Evolutionary conservation across 2,888 invertebrate species (phyloP), one percentile per base, ranked within the genome.

Genomic region (Euphydryas editha): DNA sequence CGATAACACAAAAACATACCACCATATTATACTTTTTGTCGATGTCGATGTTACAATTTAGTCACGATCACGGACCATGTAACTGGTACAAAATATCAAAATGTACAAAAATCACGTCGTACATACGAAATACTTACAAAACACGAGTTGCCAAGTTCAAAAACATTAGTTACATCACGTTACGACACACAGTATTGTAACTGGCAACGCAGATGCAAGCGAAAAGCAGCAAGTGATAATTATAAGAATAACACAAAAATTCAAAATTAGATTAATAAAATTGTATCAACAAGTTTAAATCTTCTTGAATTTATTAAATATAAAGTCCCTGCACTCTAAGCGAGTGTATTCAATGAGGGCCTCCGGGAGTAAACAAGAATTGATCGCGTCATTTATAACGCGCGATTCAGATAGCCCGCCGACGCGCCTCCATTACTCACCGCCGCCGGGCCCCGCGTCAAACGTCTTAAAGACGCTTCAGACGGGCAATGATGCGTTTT

Each of bases 381-480:
- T 86, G 89, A 88, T 90, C 82, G 84, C 85, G 81, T 85, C 88
- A 86, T 89, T 89, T 87, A 89, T 87, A 86, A 86, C 82, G 79
- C 76, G 82, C 84, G 87, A 86, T 88, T 85, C 83, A 85, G 86
- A 87, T 87, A 83, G 84, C 80, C 78, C 76, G 75, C 74, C 75
- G 75, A 74, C 75, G 73, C 71, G 77, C 59, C 70, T 62, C 73
- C 77, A 78, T 80, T 75, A 77, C 73, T 77, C 78, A 78, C 72
- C 69, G 68, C 37, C 65, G 60, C 64, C 51, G 51, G 62, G 67
- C 58, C 59, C 65, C 24, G 58, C 59, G 61, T 65, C 70, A 67
- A 61, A 71, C 68, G 49, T 59, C 62, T 62, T 49, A 49, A 24
- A 17, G 49, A 47, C 46, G 30, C 65, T 59, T 64, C 71, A 73